These are phyloP conservation scores for Lophius piscatorius DNA, from an alignment of 2,113 vertebrate genomes.

Conservation along the genomic window DNA sequence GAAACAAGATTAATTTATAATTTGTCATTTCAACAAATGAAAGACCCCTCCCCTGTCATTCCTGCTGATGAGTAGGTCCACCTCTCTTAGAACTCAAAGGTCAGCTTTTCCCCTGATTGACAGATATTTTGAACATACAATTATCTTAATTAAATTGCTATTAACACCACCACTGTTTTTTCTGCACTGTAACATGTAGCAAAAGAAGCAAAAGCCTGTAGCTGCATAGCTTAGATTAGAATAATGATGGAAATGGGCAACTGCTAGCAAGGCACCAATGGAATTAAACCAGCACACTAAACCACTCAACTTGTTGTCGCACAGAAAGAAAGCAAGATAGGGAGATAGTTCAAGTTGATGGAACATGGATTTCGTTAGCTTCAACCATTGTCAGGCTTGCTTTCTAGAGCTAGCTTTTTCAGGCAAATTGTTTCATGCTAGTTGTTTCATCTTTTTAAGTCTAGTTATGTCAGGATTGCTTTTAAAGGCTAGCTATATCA, in stretches of 20 bases:
- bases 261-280: not conserved
- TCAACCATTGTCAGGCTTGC: too few species aligned
- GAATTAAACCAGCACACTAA: not conserved
- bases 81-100: not conserved
- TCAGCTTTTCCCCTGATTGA: not conserved
- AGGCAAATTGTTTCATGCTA: too few species aligned
- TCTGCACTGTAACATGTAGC: not conserved
- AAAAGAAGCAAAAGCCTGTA: not conserved
- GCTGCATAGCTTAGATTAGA: not conserved
- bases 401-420: too few species aligned
- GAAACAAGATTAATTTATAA: not conserved
- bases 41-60: not conserved
- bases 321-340: too few species aligned
- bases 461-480: too few species aligned
- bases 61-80: not conserved
- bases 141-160: not conserved
- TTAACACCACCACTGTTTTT: not conserved
- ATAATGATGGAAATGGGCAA: not conserved
- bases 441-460: too few species aligned
- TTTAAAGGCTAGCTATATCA: too few species aligned
- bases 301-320: too few species aligned
- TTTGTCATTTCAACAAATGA: slow-evolving; percentile 1
- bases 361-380: too few species aligned
- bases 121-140: not conserved
- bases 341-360: too few species aligned